Conservation (phyloP, 1,140 invertebrate species). For the Zaprionus gabonicus region DNA sequence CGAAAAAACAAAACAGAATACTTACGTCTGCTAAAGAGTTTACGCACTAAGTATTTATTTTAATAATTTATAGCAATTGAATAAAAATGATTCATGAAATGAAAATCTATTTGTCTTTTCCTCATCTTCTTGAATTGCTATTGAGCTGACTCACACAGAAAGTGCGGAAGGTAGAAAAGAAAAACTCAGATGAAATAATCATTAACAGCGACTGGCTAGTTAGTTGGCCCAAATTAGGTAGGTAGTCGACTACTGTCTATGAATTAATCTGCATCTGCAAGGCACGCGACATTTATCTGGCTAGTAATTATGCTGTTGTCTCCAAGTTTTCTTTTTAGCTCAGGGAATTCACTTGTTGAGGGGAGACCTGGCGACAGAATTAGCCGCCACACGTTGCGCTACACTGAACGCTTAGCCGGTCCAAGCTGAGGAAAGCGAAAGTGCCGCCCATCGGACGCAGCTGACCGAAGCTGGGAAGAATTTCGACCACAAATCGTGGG, state of each 20-base stretch:
- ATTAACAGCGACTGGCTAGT: constrained; percentile 62
- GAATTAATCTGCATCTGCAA: constrained; percentile 44
- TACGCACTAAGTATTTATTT: constrained; percentile 78
- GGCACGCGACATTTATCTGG: constrained; percentile 70
- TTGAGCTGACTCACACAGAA: constrained; percentile 8
- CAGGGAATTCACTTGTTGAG: constrained; percentile 51
- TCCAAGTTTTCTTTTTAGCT: constrained; percentile 56
- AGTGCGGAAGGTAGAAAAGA: constrained; percentile 6
- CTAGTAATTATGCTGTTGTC: constrained; percentile 61
- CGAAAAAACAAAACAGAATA: constrained; percentile 33
- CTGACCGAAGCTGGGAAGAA: constrained; percentile 79
- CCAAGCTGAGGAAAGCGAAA: constrained; percentile 72
- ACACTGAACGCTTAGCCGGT: constrained; percentile 38
- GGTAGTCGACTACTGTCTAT: constrained; percentile 26
- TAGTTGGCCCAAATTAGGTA: constrained; percentile 44
- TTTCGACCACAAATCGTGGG: constrained; percentile 79
- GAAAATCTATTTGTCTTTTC: constrained; percentile 23
- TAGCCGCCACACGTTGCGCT: constrained; percentile 56
- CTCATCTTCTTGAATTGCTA: background rate
- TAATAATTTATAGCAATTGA: constrained; percentile 78
- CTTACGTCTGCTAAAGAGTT: constrained; percentile 72
- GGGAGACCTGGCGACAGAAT: constrained; percentile 67
- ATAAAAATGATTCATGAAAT: constrained; percentile 80
- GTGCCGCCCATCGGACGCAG: constrained; percentile 75
- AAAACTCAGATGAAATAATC: constrained; percentile 62